Evolutionary conservation across 2,113 vertebrate genomes (phyloP), one percentile per base, ranked within the genome.

Genomic region (Spilogale gracilis): DNA sequence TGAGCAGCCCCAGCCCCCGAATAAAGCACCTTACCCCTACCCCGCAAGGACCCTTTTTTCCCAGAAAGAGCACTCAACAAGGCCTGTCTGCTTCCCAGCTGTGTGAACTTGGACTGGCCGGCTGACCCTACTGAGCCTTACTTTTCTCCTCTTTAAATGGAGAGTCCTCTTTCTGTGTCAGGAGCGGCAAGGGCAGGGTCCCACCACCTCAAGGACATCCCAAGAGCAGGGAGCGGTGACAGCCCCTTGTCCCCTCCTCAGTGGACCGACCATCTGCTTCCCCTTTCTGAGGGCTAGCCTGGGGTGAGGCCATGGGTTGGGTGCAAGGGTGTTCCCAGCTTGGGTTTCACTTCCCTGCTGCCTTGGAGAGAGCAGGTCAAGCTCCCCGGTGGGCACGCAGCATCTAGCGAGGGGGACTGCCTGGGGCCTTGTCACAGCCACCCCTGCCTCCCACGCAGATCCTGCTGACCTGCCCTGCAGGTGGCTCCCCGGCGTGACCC

Each of bases 331-430:
- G 86, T 89, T 83, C 23, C 27, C 43, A 13, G 32, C 80, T 9
- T 25, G 86, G 73, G 90, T 97, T 96, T 97, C 60, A 21, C 60
- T 89, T 97, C 87, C 45, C 48, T 76, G 71, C 32, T 58, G 73
- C n/a, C 73, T 65, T 5, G 0, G 5, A 8, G 52, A 25, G 6
- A 78, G 25, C 1, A 23, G 11, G 3, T 20, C 94, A 5, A 6
- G 27, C 16, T n/a, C 54, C 52, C 52, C 2, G 9, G 56, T 0
- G 0, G 52, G 12, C 78, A 50, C 9, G 45, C 16, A 17, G 5
- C 2, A 7, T 2, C 32, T 2, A 2, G 0, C 2, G 8, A 61
- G 85, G 52, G 38, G 27, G 25, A 60, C 25, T 1, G 18, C 17
- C n/a, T 9, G 11, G 58, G 79, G 52, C 58, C 50, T 17, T 27